Evolutionary conservation across 2,888 invertebrate genomes (phyloP).

Genomic region (Scaptomyza polygonia): DNA sequence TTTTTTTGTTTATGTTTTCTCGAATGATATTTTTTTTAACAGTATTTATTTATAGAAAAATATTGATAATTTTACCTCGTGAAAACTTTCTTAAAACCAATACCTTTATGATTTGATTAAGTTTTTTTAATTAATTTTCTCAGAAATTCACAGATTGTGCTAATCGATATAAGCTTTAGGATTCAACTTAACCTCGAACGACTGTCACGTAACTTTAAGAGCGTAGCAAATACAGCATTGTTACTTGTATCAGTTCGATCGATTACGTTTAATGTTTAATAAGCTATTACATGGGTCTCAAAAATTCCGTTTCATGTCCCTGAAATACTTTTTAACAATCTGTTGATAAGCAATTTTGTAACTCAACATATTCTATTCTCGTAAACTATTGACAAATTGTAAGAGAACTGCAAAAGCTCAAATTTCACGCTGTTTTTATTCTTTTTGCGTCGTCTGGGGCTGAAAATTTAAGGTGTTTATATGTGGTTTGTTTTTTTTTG

Average conservation of each 20-base stretch:
- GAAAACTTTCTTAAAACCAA: too few relatives aligned
- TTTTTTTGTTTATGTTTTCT: too few relatives aligned
- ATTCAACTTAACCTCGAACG: constrained; percentile 22
- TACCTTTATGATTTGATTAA: too few relatives aligned
- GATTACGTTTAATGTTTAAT: constrained; percentile 10
- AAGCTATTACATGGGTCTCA: constrained; percentile 8
- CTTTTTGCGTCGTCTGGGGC: not conserved
- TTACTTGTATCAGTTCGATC: constrained; percentile 18
- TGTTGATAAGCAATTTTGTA: constrained; percentile 15
- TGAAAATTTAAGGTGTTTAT: too few relatives aligned
- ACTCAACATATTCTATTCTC: not conserved
- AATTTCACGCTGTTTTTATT: constrained; percentile 19
- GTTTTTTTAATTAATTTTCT: too few relatives aligned
- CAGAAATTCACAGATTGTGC: not conserved
- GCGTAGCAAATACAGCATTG: not conserved
- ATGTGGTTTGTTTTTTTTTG: constrained; percentile 3
- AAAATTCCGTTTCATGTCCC: constrained; percentile 14
- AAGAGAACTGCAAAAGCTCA: constrained; percentile 6
- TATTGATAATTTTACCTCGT: too few relatives aligned
- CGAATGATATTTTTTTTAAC: too few relatives aligned
- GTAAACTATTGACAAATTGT: not conserved
- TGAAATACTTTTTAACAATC: constrained; percentile 33
- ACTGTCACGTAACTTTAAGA: too few relatives aligned
- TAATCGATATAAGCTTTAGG: constrained; percentile 19
- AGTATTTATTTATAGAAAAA: too few relatives aligned